Evolutionary conservation across 2,888 invertebrate genomes (phyloP), one percentile per base, ranked within the genome.

Genomic region (Caenorhabditis sp.): DNA sequence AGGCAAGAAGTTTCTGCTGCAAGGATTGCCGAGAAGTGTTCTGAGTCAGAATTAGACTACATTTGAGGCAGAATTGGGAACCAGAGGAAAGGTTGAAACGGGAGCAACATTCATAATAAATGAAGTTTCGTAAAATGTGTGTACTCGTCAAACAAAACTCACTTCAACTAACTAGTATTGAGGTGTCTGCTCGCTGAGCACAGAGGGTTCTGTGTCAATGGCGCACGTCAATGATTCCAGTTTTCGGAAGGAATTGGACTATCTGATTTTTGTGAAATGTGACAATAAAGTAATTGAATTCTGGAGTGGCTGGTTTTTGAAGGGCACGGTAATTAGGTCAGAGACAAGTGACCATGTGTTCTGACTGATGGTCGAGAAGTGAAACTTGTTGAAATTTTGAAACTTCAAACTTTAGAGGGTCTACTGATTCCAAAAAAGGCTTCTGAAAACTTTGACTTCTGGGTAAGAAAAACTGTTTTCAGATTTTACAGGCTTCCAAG

Each of bases 111-210:
- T 75, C 66, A 75, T 75, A 58, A 28, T 58, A 66, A 75, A 75
- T 75, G 75, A 75, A 44, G 41, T 74, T 63, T 28, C 47, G 35
- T 31, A 31, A 47, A 47, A 63, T 31, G 61, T 49, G n/a, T n/a
- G 73, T 58, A 66, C 75, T 75, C 58, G 75, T 75, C 75, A 75
- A 75, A 75, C 64, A 74, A 49, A 41, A 41, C 24, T 54, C 54
- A 54, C 54, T 22, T 5, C 44, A 64, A 47, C 47, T 35, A 47
- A 58, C 58, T 56, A 28, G 58, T 70, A 56, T 35, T 41, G 41
- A 56, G 56, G 69, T 56, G 56, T 24, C 24, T 35, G 49, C 49
- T 66, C 31, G 6, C 12, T 10, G 49, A 51, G 49, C 63, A 47
- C 7, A 59, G 31, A 59, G 22, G 35, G 10, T 4, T 26, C 19